Conservation (phyloP, 2,888 invertebrate genomes). For the Harpagoxenus sublaevis region DNA sequence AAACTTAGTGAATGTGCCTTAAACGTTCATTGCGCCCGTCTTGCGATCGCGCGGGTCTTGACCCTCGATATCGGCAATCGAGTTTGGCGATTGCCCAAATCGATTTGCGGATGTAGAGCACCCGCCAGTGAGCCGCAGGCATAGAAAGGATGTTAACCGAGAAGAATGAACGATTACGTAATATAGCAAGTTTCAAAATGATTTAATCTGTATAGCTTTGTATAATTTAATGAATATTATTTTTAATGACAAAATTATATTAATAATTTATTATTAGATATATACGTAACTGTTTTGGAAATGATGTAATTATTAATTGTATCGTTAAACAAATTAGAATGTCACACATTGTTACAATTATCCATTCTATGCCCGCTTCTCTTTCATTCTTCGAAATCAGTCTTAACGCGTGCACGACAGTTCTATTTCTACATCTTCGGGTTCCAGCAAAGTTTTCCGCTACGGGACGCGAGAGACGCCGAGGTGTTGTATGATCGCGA, state of each 20-base stretch:
- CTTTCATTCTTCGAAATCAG: neutral
- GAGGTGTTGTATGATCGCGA: conserved; percentile 35
- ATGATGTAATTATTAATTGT: neutral
- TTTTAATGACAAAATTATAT: neutral
- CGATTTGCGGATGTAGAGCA: conserved; percentile 72
- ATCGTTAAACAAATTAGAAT: neutral
- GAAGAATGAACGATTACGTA: conserved; percentile 53
- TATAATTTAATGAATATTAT: neutral
- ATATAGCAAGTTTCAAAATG: neutral
- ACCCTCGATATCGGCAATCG: conserved; percentile 76
- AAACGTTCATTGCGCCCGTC: conserved; percentile 57
- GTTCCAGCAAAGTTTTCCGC: conserved; percentile 27
- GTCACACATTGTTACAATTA: neutral
- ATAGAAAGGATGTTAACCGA: conserved; percentile 62
- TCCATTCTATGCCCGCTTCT: neutral
- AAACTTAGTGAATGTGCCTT: conserved; percentile 58
- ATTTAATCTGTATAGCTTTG: neutral
- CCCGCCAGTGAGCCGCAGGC: conserved; percentile 65
- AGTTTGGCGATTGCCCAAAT: conserved; percentile 79
- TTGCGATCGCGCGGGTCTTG: conserved; percentile 66
- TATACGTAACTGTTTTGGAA: neutral
- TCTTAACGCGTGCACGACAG: neutral
- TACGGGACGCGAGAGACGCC: conserved; percentile 33
- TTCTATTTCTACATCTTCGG: neutral
- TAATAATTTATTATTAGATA: neutral